phyloP scores from a whole-genome alignment of 2,888 invertebrate genomes.

The Timandra comae region DNA sequence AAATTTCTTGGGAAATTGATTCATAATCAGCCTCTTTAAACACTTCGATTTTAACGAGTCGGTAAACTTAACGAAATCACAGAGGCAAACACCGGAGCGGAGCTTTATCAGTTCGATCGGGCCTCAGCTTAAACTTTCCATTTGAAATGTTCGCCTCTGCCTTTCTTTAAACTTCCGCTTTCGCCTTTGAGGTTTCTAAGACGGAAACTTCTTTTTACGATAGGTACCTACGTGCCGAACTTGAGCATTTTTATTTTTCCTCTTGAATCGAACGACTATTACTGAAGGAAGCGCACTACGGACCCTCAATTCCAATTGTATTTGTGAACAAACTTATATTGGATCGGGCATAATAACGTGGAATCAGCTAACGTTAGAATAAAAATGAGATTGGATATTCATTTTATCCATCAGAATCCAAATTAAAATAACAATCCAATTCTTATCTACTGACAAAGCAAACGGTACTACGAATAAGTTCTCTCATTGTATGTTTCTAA shows the following conservation, averaged over 20 bases:
- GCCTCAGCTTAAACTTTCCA: conserved; percentile 50
- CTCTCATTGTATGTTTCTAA: too few species aligned
- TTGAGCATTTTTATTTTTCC: conserved; percentile 39
- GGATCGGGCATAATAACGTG: conserved; percentile 14
- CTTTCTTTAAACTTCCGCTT: conserved; percentile 57
- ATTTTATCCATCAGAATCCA: too few species aligned
- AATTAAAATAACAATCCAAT: too few species aligned
- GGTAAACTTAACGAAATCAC: conserved; percentile 39
- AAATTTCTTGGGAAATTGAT: background rate
- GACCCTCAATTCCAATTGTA: conserved; percentile 7
- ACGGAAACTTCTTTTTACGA: conserved; percentile 49
- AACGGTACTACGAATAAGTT: too few species aligned
- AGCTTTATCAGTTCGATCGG: conserved; percentile 47
- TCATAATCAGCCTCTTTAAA: conserved; percentile 13
- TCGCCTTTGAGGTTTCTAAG: conserved; percentile 61
- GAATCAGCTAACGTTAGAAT: conserved; percentile 10
- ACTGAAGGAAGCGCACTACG: conserved; percentile 14
- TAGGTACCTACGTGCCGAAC: conserved; percentile 37
- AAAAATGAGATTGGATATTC: conserved; percentile 14
- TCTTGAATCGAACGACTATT: conserved; percentile 26
- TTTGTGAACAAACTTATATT: conserved; percentile 10
- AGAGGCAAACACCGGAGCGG: conserved; percentile 25
- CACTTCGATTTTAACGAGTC: conserved; percentile 22
- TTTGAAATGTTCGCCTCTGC: conserved; percentile 49
- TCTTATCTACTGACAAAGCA: too few species aligned